Evolutionary conservation across 2,113 vertebrate species (phyloP).

Genomic region (Numida meleagris): DNA sequence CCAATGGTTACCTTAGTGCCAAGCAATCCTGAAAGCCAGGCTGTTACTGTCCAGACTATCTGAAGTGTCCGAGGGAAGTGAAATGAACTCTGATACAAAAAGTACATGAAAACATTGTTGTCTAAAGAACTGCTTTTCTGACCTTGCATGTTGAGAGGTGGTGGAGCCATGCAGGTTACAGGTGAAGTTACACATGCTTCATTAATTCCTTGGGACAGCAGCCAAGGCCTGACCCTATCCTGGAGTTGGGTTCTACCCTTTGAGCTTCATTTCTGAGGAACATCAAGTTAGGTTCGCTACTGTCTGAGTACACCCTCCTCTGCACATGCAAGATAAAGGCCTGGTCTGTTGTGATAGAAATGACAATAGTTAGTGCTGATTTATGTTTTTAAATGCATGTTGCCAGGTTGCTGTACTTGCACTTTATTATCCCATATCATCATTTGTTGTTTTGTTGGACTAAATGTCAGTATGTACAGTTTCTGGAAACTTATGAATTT

Average conservation of each 20-base stretch:
- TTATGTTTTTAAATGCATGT: neutral
- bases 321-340: neutral
- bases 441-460: neutral
- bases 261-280: neutral
- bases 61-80: neutral
- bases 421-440: neutral
- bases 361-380: neutral
- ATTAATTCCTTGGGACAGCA: neutral
- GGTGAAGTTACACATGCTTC: neutral
- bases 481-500: neutral
- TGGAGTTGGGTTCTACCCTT: neutral
- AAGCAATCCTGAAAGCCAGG: neutral
- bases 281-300: neutral
- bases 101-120: neutral
- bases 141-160: neutral
- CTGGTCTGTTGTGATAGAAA: neutral
- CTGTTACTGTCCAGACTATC: neutral
- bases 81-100: neutral
- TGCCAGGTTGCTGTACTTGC: neutral
- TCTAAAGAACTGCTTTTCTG: neutral
- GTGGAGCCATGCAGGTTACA: neutral
- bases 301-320: neutral
- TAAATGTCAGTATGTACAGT: neutral
- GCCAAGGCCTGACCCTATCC: neutral
- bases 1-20: neutral